Evolutionary conservation across 2,113 vertebrate species (phyloP), one percentile per base, ranked within the genome.

Genomic region (Upupa epops): DNA sequence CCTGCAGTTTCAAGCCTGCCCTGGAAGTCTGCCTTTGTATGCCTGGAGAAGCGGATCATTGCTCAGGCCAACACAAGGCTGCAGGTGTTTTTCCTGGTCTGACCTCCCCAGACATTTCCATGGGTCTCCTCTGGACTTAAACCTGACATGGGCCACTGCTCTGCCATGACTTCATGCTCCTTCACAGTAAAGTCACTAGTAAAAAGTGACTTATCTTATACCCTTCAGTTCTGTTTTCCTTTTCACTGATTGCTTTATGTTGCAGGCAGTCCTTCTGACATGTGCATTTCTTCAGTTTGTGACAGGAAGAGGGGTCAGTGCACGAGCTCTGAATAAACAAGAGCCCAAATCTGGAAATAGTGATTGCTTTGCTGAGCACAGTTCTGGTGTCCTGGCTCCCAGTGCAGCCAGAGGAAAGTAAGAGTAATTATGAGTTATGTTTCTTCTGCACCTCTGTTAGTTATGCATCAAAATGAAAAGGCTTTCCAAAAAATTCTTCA

Each of bases 241-340:
- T 83, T 72, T 36, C 83, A 76, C 52, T 66, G 73, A 60, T 65
- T 88, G 63, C 59, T 90, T 81, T 70, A 19, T 36, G 36, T 93
- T 87, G 49, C 86, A 85, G 71, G 36, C 84, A 69, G 69, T 72
- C 77, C 72, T 83, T 87, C 45, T 87, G 96, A 95, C 77, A 74
- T 58, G 71, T 58, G 86, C 74, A 80, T 45, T 94, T 88, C 16
- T 81, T 93, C 94, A 61, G 34, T 82, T 81, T 90, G 54, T 93
- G 83, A 93, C 92, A 92, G 75, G 68, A 84, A 88, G 75, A 82
- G 71, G 82, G 74, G 72, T 84, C 91, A 88, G 58, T 25, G 68
- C 78, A 72, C 1, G 0, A 93, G 72, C 56, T 73, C 56, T 74
- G 72, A 81, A 92, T 85, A 80, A 95, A 74, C 32, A 84, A 54